Conservation (phyloP, 2,888 invertebrate genomes). For the Empis stercorea region DNA sequence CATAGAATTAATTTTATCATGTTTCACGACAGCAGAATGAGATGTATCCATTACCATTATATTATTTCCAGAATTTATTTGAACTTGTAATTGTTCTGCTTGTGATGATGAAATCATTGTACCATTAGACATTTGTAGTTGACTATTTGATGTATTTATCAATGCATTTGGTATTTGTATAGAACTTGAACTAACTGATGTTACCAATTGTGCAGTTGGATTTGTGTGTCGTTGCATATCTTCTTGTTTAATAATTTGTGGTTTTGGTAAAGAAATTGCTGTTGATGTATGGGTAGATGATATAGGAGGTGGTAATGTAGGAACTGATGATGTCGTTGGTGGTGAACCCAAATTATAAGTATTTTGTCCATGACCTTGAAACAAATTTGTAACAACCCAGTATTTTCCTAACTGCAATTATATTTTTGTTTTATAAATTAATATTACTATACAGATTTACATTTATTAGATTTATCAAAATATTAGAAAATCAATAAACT, state of each 20-base stretch:
- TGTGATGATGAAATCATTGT: slow-evolving; percentile 19
- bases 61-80: slow-evolving; percentile 8
- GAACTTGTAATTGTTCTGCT: slow-evolving; percentile 8
- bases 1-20: slow-evolving; percentile 12
- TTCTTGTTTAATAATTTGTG: slow-evolving; percentile 17
- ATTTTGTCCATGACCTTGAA: slow-evolving; percentile 40
- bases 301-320: slow-evolving; percentile 20
- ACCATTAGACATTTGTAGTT: slow-evolving; percentile 21
- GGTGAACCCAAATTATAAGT: slow-evolving; percentile 19
- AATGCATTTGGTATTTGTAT: slow-evolving; percentile 24
- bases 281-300: slow-evolving; percentile 18
- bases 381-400: slow-evolving; percentile 71
- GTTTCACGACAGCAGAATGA: not conserved
- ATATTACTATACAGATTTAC: too few species aligned
- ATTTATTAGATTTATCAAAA: too few species aligned
- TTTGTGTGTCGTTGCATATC: slow-evolving; percentile 12
- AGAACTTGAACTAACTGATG: slow-evolving; percentile 17
- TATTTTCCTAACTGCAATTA: slow-evolving; percentile 60
- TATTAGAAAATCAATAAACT: too few species aligned
- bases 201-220: slow-evolving; percentile 13
- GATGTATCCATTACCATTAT: slow-evolving; percentile 12
- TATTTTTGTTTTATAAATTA: too few species aligned
- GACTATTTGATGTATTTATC: slow-evolving; percentile 19
- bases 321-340: slow-evolving; percentile 19
- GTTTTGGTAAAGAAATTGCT: slow-evolving; percentile 10